Base-by-base conservation (phyloP, 64 coral and sea anemone species). In the Hydrozoanthus tunicans region DNA sequence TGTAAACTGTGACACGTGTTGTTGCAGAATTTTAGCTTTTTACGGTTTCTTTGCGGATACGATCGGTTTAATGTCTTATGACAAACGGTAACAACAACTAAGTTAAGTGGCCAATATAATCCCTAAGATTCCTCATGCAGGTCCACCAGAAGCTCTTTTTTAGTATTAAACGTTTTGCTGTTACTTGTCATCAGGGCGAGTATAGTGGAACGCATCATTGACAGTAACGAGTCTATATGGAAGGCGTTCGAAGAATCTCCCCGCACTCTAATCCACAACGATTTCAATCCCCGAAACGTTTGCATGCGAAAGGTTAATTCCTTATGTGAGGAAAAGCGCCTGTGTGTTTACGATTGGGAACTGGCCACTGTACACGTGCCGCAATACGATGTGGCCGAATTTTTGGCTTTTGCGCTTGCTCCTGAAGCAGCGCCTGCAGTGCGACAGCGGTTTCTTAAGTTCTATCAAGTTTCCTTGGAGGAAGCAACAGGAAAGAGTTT, bases 321-420 rank as follows among this genome's bases (percentile, higher is more conserved):
- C 24, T 32, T 70, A 51, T 15, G 12, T 51, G 6, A 64, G 32
- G 6, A 4, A 27, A 88, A 59, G 3, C 69, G 68, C 4, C 24
- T 88, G n/a, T 88, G 84, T 52, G 84, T 88, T 13, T 88, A 88
- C 23, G 84, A 88, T 54, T 88, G 84, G 84, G 84, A 88, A 6
- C n/a, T 88, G 0, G 84, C 84, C 69, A 88, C 69, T 17, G 3
- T 75, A 0, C 84, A 88, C 27, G 84, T 88, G 4, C 84, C 84
- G 0, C 84, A 88, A 3, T 88, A 88, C 10, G 84, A 88, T 43
- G 84, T 88, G 0, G 84, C 69, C 10, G 84, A 88, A 13, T 88
- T 88, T 60, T 20, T 88, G 24, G 69, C 84, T 56, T 88, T 88
- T 15, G 74, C 84, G 3, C 84, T 88, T 17, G 84, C 84, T 75